Evolutionary conservation across 2,888 invertebrate genomes (phyloP), one percentile per base, ranked within the genome.

Genomic region (Clitarchus hookeri): DNA sequence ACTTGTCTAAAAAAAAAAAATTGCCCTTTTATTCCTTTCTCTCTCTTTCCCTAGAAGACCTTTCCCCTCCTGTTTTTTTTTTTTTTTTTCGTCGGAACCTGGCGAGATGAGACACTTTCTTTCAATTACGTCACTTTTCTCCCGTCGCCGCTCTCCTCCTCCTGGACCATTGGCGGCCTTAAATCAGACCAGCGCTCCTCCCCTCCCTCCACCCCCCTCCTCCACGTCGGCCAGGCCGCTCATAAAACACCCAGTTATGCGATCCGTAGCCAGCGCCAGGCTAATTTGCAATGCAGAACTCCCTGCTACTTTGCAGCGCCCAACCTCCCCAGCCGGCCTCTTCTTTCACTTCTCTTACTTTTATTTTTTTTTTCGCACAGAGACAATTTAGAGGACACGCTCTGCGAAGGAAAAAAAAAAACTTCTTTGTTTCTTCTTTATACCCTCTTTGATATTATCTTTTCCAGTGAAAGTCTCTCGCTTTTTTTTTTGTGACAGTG

Each of bases 221-320:
- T 23, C 65, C 65, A 23, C 65, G n/a, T n/a, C n/a, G n/a, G 19
- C 65, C 6, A 65, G 65, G 65, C 11, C 65, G 65, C 65, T 65
- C 65, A 65, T 65, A 65, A 65, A 65, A 65, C 65, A 65, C 65
- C 65, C 65, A 65, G 65, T 65, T 65, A 65, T 65, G 65, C 65
- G 65, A 65, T 65, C 65, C 23, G 65, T 23, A 65, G 65, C 65
- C 65, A 16, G 65, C 65, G 65, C 65, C 65, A 23, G 19, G 11
- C 65, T 65, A 65, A 65, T 65, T 65, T 65, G 65, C 65, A 65
- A 65, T 65, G 65, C 65, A 65, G 65, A 65, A 65, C 65, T 65
- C 65, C 65, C 19, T 65, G 65, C 65, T 65, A 65, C 65, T 65
- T 23, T 65, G 65, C 65, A 65, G 16, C 11, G 16, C 19, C 19